Conservation (phyloP, 2,113 vertebrate species). For the Merops nubicus region DNA sequence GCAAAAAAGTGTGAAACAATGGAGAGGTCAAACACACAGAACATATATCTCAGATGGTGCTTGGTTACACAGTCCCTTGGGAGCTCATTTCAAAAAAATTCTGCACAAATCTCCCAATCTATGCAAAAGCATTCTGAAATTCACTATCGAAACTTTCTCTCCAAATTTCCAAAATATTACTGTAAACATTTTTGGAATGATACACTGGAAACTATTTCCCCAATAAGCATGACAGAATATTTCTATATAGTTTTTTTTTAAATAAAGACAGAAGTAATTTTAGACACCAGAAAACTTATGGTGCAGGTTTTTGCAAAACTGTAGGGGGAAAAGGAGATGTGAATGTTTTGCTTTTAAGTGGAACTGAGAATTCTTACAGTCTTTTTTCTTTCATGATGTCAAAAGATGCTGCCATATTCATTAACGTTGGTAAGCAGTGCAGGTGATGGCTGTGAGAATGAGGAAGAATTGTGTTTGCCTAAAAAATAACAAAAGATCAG, state of each 20-base stretch:
- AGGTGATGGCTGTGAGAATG: conserved; percentile 97
- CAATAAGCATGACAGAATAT: background rate
- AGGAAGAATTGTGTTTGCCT: conserved; percentile 98
- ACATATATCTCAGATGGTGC: fast-evolving
- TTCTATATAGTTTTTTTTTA: background rate
- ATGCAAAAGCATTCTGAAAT: background rate
- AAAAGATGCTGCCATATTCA: conserved; percentile 98
- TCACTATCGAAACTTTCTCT: background rate
- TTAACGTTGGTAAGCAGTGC: conserved; percentile 95
- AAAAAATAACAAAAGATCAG: background rate
- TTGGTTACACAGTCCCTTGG: background rate
- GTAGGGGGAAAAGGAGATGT: background rate
- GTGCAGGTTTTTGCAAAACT: background rate
- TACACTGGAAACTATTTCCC: background rate
- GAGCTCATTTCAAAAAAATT: background rate
- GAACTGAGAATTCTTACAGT: conserved; percentile 82
- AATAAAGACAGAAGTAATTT: background rate
- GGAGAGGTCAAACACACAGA: background rate
- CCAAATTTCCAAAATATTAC: background rate
- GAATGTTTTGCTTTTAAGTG: background rate
- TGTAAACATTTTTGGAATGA: background rate
- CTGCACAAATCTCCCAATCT: background rate
- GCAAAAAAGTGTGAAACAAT: background rate
- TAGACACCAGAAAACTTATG: background rate
- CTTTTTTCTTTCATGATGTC: conserved; percentile 95